These are phyloP conservation scores for Nestor notabilis DNA, from an alignment of 2,113 vertebrate species.

Conservation along the genomic window DNA sequence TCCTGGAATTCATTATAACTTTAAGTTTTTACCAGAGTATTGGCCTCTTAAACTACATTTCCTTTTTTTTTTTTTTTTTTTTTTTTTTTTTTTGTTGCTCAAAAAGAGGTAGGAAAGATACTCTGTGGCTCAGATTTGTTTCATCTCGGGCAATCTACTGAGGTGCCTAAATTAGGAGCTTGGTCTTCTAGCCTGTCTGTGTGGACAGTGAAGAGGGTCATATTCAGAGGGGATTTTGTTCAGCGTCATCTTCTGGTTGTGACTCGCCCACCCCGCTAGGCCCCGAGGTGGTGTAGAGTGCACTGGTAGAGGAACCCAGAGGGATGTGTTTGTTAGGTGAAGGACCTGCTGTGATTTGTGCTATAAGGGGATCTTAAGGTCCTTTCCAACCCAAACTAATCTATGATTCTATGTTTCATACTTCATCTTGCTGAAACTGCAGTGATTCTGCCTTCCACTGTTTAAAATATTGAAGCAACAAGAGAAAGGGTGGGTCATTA, in stretches of 20 bases:
- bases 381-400: neutral
- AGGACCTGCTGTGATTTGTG: neutral
- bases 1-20: conserved; percentile 34
- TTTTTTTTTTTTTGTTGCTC: neutral
- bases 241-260: neutral
- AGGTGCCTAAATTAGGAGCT: neutral
- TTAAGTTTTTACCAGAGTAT: neutral
- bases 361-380: neutral
- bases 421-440: neutral
- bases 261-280: neutral
- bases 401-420: neutral
- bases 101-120: neutral
- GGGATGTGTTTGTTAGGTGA: neutral
- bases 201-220: neutral
- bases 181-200: neutral
- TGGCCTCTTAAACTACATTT: neutral
- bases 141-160: neutral
- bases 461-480: neutral
- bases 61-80: neutral
- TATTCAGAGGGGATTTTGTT: neutral
- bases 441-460: neutral
- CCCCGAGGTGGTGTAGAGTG: neutral
- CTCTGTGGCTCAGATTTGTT: neutral
- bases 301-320: neutral
- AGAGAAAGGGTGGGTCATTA: neutral